Conservation (phyloP, 2,113 vertebrate genomes). For the Chaenocephalus aceratus region DNA sequence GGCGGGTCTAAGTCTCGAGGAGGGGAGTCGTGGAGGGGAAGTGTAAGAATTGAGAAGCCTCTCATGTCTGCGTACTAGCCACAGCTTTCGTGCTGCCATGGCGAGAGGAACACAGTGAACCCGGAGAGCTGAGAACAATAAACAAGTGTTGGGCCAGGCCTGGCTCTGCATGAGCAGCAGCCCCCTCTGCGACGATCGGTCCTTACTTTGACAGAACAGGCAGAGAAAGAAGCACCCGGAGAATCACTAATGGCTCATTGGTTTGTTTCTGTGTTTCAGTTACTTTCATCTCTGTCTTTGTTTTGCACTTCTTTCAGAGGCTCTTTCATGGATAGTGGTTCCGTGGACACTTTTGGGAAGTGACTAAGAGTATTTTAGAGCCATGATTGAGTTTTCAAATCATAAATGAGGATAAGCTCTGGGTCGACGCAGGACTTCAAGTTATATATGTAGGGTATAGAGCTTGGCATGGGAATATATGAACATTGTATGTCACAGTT, state of each 20-base stretch:
- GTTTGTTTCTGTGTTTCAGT: conserved; percentile 10
- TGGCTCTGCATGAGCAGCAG: conserved; percentile 61
- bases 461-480: neutral
- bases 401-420: no score
- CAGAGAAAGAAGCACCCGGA: conserved; percentile 22
- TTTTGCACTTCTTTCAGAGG: neutral
- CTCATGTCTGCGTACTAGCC: conserved; percentile 29
- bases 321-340: neutral
- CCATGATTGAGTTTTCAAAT: neutral
- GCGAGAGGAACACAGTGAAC: conserved; percentile 54
- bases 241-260: neutral
- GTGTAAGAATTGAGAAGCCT: no score
- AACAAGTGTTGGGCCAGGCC: conserved; percentile 38
- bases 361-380: neutral
- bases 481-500: no score
- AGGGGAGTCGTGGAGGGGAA: no score
- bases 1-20: no score
- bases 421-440: neutral
- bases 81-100: conserved; percentile 22
- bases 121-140: conserved; percentile 60
- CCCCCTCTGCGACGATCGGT: neutral
- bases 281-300: neutral
- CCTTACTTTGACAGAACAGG: conserved; percentile 2
- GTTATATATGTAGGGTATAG: neutral
- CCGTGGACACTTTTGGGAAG: neutral